phyloP scores from a whole-genome alignment of 1,140 invertebrate genomes.

The Aphaenogaster floridana region DNA sequence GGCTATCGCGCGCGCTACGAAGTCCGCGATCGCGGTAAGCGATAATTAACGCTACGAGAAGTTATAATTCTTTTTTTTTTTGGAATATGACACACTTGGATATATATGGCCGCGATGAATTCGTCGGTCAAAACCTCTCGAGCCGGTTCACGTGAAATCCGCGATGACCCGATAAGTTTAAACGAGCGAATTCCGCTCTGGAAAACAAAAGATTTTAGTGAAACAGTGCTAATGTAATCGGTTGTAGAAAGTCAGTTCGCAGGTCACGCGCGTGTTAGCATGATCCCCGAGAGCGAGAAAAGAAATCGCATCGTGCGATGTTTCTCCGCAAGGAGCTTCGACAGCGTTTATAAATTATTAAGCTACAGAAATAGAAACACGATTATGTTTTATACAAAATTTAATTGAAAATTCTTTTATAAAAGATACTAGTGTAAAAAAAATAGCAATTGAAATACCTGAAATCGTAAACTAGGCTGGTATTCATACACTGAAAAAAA shows the following conservation, averaged over 20 bases:
- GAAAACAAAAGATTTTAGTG: conserved; percentile 23
- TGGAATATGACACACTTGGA: neutral
- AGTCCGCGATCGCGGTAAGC: conserved; percentile 36
- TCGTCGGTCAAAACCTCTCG: neutral
- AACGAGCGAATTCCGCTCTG: neutral
- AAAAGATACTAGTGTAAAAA: neutral
- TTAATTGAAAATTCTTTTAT: neutral
- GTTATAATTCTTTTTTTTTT: neutral
- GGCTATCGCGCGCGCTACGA: conserved; percentile 27
- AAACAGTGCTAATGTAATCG: conserved; percentile 4
- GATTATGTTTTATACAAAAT: neutral
- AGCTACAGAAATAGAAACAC: neutral
- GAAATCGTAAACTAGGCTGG: neutral
- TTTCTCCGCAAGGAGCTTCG: conserved; percentile 13
- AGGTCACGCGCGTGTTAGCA: neutral
- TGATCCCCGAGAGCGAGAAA: conserved; percentile 22
- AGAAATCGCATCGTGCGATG: conserved; percentile 1
- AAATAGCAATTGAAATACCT: neutral
- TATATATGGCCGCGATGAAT: neutral
- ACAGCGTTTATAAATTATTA: neutral
- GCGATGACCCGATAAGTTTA: neutral
- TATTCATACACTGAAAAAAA: too few relatives aligned
- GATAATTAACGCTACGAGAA: conserved; percentile 26
- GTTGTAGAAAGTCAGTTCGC: conserved; percentile 27
- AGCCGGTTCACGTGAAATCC: neutral